These are phyloP conservation scores for Mythimna ferrago DNA, from an alignment of 2,888 invertebrate genomes.

Conservation along the genomic window DNA sequence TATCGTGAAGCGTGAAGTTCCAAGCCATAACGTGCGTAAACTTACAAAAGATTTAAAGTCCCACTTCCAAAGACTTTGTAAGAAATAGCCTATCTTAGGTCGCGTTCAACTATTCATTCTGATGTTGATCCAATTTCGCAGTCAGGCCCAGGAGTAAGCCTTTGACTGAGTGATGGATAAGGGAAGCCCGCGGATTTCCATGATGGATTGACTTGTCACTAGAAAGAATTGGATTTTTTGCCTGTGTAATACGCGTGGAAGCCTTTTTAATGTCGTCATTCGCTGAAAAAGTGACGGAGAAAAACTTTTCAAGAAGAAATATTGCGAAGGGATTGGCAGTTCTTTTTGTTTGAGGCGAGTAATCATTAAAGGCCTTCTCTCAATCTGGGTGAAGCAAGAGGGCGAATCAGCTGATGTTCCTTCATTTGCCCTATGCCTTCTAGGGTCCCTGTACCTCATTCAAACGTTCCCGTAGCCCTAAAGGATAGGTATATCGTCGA, in stretches of 20 bases:
- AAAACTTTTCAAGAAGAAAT: background rate
- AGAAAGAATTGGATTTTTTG: constrained; percentile 51
- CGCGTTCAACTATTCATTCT: constrained; percentile 34
- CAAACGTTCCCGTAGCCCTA: too few species aligned
- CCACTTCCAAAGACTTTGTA: constrained; percentile 4
- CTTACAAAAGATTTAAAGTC: constrained; percentile 28
- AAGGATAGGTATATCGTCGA: too few species aligned
- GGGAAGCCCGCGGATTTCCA: constrained; percentile 42
- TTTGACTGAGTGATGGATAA: constrained; percentile 53
- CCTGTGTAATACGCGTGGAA: constrained; percentile 24
- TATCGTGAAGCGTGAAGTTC: background rate
- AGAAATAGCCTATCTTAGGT: constrained; percentile 10
- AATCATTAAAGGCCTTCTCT: too few species aligned
- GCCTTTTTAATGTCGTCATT: constrained; percentile 17
- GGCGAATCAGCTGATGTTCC: too few species aligned
- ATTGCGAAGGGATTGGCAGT: too few species aligned
- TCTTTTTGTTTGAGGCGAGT: too few species aligned
- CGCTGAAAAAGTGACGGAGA: background rate
- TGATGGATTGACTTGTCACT: constrained; percentile 53
- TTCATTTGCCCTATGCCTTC: too few species aligned
- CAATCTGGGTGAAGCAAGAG: too few species aligned
- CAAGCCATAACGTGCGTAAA: background rate
- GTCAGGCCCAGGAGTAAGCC: constrained; percentile 40
- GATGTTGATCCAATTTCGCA: constrained; percentile 45
- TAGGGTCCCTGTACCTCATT: too few species aligned